phyloP scores from a whole-genome alignment of 2,888 invertebrate species.

The Gortyna flavago region DNA sequence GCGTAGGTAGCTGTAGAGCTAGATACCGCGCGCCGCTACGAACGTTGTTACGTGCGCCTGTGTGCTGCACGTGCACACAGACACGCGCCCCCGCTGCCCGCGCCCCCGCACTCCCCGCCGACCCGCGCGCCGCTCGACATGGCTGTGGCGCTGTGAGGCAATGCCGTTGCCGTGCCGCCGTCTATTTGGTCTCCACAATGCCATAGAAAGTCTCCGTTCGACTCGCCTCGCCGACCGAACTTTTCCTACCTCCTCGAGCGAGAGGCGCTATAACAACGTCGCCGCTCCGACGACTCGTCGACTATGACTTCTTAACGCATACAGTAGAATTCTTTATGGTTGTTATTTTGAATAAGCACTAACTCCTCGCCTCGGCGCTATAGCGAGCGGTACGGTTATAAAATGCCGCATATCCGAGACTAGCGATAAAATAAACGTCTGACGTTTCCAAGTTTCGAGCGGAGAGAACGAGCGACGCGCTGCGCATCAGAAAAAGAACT shows the following conservation, averaged over 20 bases:
- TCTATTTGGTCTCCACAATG: constrained; percentile 89
- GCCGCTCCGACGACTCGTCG: constrained; percentile 72
- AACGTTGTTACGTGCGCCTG: constrained; percentile 81
- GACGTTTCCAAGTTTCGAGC: constrained; percentile 88
- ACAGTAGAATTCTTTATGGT: constrained; percentile 80
- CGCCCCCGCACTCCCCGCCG: constrained; percentile 65
- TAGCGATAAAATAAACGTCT: constrained; percentile 89
- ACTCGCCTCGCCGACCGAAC: constrained; percentile 87
- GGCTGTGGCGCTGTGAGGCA: constrained; percentile 87
- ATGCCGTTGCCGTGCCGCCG: constrained; percentile 88
- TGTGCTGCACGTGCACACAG: constrained; percentile 80
- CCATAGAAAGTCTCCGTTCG: constrained; percentile 89
- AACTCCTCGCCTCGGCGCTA: constrained; percentile 77
- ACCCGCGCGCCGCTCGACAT: constrained; percentile 79
- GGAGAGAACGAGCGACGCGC: constrained; percentile 88
- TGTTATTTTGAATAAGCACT: constrained; percentile 85
- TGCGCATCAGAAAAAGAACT: constrained; percentile 90
- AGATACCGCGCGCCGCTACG: constrained; percentile 85
- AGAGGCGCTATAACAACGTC: constrained; percentile 80
- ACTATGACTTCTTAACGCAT: constrained; percentile 72
- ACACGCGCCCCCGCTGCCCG: constrained; percentile 64
- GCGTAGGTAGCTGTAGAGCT: constrained; percentile 85
- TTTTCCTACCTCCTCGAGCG: constrained; percentile 86
- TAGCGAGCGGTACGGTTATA: constrained; percentile 83
- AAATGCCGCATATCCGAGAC: constrained; percentile 86